Base-by-base conservation (phyloP, 1,140 invertebrate genomes). In the Drosophila melanica region DNA sequence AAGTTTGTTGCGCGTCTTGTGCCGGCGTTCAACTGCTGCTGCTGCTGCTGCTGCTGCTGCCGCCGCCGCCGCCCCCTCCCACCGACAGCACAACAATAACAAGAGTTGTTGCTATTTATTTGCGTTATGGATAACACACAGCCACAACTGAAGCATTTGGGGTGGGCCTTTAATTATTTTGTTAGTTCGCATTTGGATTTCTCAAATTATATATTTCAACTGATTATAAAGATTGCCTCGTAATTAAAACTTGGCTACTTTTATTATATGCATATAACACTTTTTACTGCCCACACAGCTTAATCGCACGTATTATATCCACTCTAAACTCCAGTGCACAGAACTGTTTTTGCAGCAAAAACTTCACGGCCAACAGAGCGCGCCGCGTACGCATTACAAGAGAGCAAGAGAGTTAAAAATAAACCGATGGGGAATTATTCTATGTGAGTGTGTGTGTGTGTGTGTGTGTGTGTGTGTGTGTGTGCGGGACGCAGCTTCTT, bases 361-460 rank as follows among this genome's bases (percentile, higher is more conserved):
- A 87, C 81, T 85, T 85, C 81, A 85, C 70, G 81, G 81, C 81
- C 81, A 86, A 60, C 75, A 75, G 78, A 87, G 79, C 64, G 71
- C 74, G 51, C 65, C 45, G 33, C 65, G 64, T 58, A 81, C 55
- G 74, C 75, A 87, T 79, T 81, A 62, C 44, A 45, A 33, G 50
- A 62, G 58, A 67, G 47, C 39, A 23, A 71, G 75, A 86, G 71
- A 75, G 72, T 76, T 87, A 65, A 78, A 86, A 86, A 87, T 87
- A 81, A 86, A 66, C 75, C 35, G 41, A 75, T 66, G 58, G 67
- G 57, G 69, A 54, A 48, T 44, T 50, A 35, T 37, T 70, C 59
- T 64, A 10, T 33, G 47, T 18, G 23, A 35, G 1, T 18, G 3
- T 44, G 1, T 44, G 7, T 42, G n/a, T 42, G 5, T 55, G 50